Conservation (phyloP, 2,888 invertebrate genomes). For the Apotomis turbidana region DNA sequence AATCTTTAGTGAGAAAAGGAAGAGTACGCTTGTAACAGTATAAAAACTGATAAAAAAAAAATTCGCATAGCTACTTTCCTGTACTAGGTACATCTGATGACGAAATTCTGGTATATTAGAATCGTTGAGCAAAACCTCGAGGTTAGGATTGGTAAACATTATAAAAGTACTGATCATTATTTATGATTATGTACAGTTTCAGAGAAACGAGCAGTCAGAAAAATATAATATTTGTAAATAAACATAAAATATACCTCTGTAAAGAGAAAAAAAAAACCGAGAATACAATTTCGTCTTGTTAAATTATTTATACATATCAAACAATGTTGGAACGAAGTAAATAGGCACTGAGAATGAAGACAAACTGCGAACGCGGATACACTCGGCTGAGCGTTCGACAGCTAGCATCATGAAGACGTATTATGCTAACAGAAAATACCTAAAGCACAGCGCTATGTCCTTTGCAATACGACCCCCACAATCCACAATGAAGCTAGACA, state of each 20-base stretch:
- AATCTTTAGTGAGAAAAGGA: too few relatives aligned
- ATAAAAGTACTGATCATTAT: too few relatives aligned
- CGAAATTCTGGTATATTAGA: too few relatives aligned
- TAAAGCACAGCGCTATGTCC: constrained; percentile 44
- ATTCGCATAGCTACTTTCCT: too few relatives aligned
- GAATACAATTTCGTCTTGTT: background rate
- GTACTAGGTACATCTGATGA: too few relatives aligned
- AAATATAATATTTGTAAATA: too few relatives aligned
- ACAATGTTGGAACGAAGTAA: constrained; percentile 19
- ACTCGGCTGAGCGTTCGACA: constrained; percentile 54
- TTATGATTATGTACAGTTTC: too few relatives aligned
- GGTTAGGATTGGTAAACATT: too few relatives aligned
- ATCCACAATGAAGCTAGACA: constrained; percentile 45
- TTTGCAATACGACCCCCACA: constrained; percentile 38
- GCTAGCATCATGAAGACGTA: constrained; percentile 60
- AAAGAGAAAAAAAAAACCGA: background rate
- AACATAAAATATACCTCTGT: background rate
- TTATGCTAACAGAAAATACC: constrained; percentile 58
- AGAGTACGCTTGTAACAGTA: too few relatives aligned
- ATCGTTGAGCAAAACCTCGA: too few relatives aligned
- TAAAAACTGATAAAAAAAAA: too few relatives aligned
- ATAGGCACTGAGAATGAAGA: constrained; percentile 52
- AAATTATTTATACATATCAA: constrained; percentile 25
- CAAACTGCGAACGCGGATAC: constrained; percentile 52
- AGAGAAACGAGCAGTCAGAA: too few relatives aligned